A percentile compares a stretch with the other conserved stretches of the same genome.
These are phyloP conservation scores for Melanogrammus aeglefinus DNA, from an alignment of 2,797 vertebrate species.

Conservation along the genomic window DNA sequence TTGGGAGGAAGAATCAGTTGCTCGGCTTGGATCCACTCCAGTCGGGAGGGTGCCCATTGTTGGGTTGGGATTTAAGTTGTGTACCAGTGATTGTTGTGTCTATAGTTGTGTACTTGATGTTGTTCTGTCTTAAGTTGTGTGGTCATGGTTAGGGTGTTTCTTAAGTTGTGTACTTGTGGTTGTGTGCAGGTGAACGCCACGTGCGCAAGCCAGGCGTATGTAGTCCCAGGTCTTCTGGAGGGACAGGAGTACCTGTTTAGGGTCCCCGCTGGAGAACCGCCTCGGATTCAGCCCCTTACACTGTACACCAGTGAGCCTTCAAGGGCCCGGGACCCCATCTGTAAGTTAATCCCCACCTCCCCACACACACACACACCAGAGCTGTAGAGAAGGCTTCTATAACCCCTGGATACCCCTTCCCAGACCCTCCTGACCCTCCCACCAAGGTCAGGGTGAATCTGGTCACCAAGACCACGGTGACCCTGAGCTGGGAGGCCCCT, in stretches of 20 bases:
- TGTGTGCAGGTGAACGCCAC: constrained; percentile 77
- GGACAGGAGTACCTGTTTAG: constrained; percentile 96
- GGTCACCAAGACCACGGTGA: constrained; percentile 89
- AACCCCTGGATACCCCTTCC: background rate
- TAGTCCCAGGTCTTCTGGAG: constrained; percentile 88
- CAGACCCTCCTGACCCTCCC: constrained; percentile 94
- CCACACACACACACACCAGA: background rate
- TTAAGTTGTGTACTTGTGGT: background rate
- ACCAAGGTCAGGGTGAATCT: constrained; percentile 91
- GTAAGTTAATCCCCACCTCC: constrained; percentile 72
- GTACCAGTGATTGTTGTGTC: background rate
- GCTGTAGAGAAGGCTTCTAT: background rate
- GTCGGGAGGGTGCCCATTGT: background rate
- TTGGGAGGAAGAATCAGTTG: background rate
- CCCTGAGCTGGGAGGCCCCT: constrained; percentile 89
- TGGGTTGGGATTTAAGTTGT: background rate
- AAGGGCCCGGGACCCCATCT: constrained; percentile 92
- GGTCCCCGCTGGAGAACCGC: constrained; percentile 91
- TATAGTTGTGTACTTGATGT: background rate
- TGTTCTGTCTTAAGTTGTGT: background rate
- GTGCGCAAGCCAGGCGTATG: constrained; percentile 89
- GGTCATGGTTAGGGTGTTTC: background rate
- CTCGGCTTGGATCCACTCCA: background rate
- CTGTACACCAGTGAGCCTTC: constrained; percentile 84
- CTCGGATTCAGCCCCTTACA: constrained; percentile 88